phyloP scores from a whole-genome alignment of 2,888 invertebrate genomes.

The Fragum sueziense region DNA sequence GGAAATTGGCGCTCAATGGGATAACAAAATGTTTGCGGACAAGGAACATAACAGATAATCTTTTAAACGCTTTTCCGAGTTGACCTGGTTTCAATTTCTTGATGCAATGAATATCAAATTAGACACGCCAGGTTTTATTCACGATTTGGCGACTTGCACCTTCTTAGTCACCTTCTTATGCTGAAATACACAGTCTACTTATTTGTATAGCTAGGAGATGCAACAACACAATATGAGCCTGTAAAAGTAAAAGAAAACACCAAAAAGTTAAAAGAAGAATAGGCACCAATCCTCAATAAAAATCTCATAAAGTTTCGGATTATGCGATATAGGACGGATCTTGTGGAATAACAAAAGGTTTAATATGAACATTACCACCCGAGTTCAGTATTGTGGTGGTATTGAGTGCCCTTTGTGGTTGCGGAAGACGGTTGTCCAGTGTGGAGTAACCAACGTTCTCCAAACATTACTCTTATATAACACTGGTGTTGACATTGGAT shows the following conservation, averaged over 20 bases:
- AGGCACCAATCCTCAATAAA: not conserved
- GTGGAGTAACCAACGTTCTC: not conserved
- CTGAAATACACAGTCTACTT: too few species aligned
- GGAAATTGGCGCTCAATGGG: constrained; percentile 15
- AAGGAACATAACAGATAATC: not conserved
- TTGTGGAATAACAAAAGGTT: not conserved
- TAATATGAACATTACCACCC: not conserved
- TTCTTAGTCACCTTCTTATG: too few species aligned
- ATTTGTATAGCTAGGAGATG: too few species aligned
- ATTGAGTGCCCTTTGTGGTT: not conserved
- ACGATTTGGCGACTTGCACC: too few species aligned
- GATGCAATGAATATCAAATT: too few species aligned
- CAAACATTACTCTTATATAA: constrained; percentile 5
- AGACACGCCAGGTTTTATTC: too few species aligned
- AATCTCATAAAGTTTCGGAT: constrained; percentile 11
- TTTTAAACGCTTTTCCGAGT: not conserved
- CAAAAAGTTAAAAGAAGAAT: too few species aligned
- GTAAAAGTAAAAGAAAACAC: too few species aligned
- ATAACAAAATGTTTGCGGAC: constrained; percentile 6
- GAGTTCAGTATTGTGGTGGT: not conserved
- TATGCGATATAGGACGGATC: not conserved
- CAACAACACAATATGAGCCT: too few species aligned
- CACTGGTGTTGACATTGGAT: not conserved
- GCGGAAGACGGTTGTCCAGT: not conserved
- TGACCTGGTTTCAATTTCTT: not conserved